Percentiles rank a stretch among this genome's conserved stretches.
These are phyloP conservation scores for Cepaea hortensis DNA, from an alignment of 2,888 invertebrate genomes.

Conservation along the genomic window DNA sequence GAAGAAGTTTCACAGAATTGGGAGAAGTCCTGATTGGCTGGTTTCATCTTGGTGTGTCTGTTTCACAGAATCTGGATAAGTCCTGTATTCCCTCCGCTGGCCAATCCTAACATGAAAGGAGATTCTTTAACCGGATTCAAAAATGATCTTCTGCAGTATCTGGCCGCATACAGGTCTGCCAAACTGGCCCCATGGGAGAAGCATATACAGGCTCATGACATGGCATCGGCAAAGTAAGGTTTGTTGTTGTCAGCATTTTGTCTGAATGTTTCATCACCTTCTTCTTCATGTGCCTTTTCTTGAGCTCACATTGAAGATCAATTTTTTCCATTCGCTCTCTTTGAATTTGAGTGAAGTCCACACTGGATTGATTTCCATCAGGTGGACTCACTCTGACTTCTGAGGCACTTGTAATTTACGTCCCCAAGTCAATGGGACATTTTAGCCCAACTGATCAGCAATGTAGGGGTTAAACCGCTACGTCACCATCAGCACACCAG, in stretches of 20 bases:
- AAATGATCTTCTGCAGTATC: constrained; percentile 85
- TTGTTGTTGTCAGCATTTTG: background rate
- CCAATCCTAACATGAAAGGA: constrained; percentile 77
- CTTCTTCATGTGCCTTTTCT: background rate
- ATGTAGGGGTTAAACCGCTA: no score
- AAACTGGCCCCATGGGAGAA: constrained; percentile 85
- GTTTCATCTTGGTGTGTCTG: no score
- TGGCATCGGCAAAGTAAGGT: constrained; percentile 85
- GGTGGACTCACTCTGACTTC: no score
- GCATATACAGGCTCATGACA: constrained; percentile 86
- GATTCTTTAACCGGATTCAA: constrained; percentile 92
- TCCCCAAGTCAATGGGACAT: no score
- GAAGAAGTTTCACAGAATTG: no score
- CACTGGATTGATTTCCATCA: no score
- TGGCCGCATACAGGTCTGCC: constrained; percentile 84
- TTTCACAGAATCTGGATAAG: constrained; percentile 88
- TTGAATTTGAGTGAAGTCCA: no score
- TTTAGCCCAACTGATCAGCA: no score
- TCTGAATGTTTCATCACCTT: no score
- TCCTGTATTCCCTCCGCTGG: constrained; percentile 83
- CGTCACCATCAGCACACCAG: no score
- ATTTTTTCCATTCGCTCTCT: background rate
- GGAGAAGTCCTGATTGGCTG: no score
- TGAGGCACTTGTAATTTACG: no score
- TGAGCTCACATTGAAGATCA: background rate